phyloP scores from a whole-genome alignment of 2,113 vertebrate species.

The Rhea americana region DNA sequence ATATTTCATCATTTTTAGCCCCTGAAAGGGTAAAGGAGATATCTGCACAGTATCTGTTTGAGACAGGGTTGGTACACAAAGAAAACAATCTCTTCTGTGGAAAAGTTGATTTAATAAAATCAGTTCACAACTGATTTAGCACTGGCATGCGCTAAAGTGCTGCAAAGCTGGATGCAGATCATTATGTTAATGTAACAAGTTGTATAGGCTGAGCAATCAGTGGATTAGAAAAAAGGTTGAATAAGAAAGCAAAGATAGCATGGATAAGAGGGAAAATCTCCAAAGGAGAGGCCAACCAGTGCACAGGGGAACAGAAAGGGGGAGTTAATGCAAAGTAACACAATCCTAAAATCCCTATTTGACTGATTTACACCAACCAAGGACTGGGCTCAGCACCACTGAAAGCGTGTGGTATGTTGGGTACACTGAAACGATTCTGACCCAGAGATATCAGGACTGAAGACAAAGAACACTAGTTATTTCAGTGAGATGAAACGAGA shows the following conservation, averaged over 20 bases:
- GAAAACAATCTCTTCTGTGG: not conserved
- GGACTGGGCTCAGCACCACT: not conserved
- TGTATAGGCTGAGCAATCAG: not conserved
- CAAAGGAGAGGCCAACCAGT: not conserved
- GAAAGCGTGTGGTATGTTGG: not conserved
- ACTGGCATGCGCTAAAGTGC: not conserved
- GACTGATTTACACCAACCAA: not conserved
- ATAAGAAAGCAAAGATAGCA: not conserved
- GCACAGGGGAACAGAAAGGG: not conserved
- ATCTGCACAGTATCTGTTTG: not conserved
- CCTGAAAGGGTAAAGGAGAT: not conserved
- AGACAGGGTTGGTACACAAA: not conserved
- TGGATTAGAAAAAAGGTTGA: not conserved
- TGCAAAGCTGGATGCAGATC: not conserved
- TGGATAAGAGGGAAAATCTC: not conserved
- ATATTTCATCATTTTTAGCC: not conserved
- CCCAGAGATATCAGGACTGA: not conserved
- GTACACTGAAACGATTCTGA: not conserved
- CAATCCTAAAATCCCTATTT: not conserved
- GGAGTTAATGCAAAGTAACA: not conserved
- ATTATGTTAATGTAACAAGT: not conserved
- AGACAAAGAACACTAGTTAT: not conserved
- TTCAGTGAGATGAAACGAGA: constrained; percentile 5
- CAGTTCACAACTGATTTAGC: not conserved
- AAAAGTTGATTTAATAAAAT: not conserved